Base-by-base conservation (phyloP, 2,113 vertebrate species). In the Oriolus oriolus region DNA sequence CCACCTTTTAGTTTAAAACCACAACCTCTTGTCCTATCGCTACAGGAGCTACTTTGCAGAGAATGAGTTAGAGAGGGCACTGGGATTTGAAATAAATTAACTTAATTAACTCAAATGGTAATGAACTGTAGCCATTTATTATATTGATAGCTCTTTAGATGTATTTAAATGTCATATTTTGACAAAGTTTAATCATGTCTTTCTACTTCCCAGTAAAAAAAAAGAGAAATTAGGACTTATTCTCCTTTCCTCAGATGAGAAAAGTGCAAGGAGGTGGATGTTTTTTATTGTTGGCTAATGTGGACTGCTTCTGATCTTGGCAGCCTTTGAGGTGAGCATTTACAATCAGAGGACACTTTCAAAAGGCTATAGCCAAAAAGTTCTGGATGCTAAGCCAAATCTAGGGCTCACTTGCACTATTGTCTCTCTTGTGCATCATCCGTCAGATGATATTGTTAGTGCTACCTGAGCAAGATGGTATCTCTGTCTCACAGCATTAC, bases 121-220 rank as follows among this genome's bases (percentile, higher is more conserved):
- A 81, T 74, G 56, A 89, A 54, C 52, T 90, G 30, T 44, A 52
- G 11, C 9, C 6, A 26, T 92, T 96, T 86, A 47, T 74, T 65
- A 47, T 49, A 79, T 13, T 56, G 61, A 71, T 79, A 37, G 16
- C 33, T 76, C 44, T 56, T 82, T 60, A 42, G 13, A 31, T 65
- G 28, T 69, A 65, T 90, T 90, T 83, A 94, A 78, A 76, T 85
- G 41, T 61, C n/a, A 33, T 80, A 79, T 79, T 88, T 93, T 92
- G n/a, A 73, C 31, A 47, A 93, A 50, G 16, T 42, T 89, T 63
- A 77, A 81, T 73, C 54, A 59, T 24, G 35, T 45, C 33, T 93
- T 77, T n/a, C 44, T 77, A 26, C 13, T 61, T 61, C 5, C 10
- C 18, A 61, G 57, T 59, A 76, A 89, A 77, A 49, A 45, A 16